Conservation (phyloP, 2,888 invertebrate species). For the Phoronis australis region DNA sequence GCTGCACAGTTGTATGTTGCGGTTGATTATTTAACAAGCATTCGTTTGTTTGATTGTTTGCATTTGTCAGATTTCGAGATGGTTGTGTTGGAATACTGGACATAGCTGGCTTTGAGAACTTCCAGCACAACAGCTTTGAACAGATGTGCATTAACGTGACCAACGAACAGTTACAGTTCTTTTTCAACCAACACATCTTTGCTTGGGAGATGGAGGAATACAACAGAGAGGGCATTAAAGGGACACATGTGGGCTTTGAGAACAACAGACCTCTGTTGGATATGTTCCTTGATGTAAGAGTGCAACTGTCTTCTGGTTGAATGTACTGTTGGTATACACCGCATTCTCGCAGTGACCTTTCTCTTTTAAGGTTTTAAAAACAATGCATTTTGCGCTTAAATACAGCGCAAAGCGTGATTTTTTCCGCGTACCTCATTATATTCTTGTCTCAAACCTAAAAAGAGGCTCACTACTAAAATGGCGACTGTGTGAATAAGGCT, state of each 20-base stretch:
- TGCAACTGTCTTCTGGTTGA: neutral
- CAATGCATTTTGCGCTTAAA: too few relatives aligned
- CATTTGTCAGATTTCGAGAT: neutral
- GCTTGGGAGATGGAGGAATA: constrained; percentile 41
- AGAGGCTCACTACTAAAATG: too few relatives aligned
- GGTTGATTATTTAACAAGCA: too few relatives aligned
- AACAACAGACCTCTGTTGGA: constrained; percentile 35
- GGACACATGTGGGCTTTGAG: constrained; percentile 30
- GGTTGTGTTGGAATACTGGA: constrained; percentile 41
- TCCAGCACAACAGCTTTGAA: constrained; percentile 44
- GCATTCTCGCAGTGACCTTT: too few relatives aligned
- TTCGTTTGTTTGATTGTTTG: too few relatives aligned
- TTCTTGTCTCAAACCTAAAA: too few relatives aligned
- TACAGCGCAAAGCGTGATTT: too few relatives aligned
- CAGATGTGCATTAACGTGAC: constrained; percentile 49
- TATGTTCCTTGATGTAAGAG: constrained; percentile 38
- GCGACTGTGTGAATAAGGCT: too few relatives aligned
- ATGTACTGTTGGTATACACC: neutral
- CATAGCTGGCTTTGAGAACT: constrained; percentile 49
- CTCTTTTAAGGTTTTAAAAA: too few relatives aligned
- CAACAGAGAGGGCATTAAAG: constrained; percentile 35
- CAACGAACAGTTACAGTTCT: constrained; percentile 49
- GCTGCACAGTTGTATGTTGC: too few relatives aligned
- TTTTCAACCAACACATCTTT: constrained; percentile 48
- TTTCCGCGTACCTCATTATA: too few relatives aligned